Evolutionary conservation across 2,888 invertebrate genomes (phyloP), one percentile per base, ranked within the genome.

Genomic region (Polymixis lichenea): DNA sequence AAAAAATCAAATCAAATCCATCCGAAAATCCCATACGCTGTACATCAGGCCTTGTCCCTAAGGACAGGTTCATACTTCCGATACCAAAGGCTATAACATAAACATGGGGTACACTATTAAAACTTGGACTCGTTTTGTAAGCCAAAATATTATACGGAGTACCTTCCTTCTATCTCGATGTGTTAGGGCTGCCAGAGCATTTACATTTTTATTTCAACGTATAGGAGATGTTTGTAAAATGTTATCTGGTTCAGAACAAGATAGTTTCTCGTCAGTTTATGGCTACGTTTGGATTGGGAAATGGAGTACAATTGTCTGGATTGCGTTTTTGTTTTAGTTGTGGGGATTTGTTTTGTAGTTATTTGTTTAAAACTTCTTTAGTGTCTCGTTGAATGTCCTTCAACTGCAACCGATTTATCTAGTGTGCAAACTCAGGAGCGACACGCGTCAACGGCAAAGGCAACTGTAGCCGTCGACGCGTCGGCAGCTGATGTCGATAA

Each of bases 71-170:
- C 90, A 90, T 89, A 89, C 90, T 93, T 90, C 93, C 93, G 93
- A 93, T 92, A 92, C 90, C 80, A 81, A 82, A 86, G 88, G 87
- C 95, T 90, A 94, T 95, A 95, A 94, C 96, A 96, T 96, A 96
- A 96, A 96, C 95, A 96, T 95, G 91, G 92, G 92, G 89, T 93
- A 95, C 95, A 96, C 96, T 96, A 96, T 96, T 96, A 96, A 96
- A 96, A 96, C 93, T 96, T 96, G 93, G 95, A 95, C 95, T 95
- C 96, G 95, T 96, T 96, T 92, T 94, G 96, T 95, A 93, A 95
- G 95, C 96, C 96, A 95, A 96, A 96, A 96, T 96, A 96, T 96
- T 96, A 96, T 96, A 95, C 95, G 93, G 93, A 92, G 93, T 93
- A 95, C 96, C 96, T 95, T 95, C 92, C 92, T 91, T 95, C 94